A percentile compares a stretch with the other conserved stretches of the same genome.
Conservation (phyloP, 2,797 vertebrate species). For the Somateria mollissima region DNA sequence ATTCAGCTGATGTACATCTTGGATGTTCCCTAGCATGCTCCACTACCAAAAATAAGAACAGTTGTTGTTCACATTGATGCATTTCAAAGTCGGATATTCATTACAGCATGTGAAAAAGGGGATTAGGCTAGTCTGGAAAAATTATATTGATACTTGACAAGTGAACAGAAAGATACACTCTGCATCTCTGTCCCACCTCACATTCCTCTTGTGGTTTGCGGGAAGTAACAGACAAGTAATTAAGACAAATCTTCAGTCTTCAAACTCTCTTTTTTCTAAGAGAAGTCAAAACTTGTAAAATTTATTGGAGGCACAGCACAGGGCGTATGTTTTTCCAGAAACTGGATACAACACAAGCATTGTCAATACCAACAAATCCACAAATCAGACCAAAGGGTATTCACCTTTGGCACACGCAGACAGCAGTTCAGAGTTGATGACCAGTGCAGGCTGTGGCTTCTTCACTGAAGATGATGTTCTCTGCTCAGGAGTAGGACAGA, state of each 20-base stretch:
- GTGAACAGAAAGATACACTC: not conserved
- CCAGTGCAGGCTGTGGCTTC: not conserved
- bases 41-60: not conserved
- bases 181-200: not conserved
- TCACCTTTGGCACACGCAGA: not conserved
- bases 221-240: not conserved
- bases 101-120: not conserved
- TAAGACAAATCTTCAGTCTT: not conserved
- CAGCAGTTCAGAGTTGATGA: not conserved
- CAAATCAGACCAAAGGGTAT: not conserved
- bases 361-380: not conserved
- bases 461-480: not conserved
- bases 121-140: not conserved
- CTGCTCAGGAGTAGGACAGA: not conserved
- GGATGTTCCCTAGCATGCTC: not conserved
- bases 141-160: not conserved
- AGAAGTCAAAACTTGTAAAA: not conserved
- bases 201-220: not conserved
- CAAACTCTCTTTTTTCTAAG: not conserved
- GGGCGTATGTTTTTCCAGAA: not conserved
- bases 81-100: not conserved
- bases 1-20: not conserved
- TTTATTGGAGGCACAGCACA: not conserved
- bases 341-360: not conserved
- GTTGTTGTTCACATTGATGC: not conserved